Conservation (phyloP, 2,888 invertebrate species). For the Cataglyphis livida region DNA sequence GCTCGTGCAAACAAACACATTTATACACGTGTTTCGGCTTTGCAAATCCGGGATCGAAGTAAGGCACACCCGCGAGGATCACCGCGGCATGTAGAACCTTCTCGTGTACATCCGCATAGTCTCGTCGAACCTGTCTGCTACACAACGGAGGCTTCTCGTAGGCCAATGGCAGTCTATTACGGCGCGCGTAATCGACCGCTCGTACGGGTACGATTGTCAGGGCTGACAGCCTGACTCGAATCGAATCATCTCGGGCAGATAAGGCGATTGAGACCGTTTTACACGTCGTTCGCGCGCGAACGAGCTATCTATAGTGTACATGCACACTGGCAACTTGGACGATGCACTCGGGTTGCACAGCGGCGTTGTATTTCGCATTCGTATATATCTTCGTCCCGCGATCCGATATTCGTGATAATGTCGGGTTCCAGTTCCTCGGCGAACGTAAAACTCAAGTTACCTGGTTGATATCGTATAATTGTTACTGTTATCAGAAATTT, state of each 20-base stretch:
- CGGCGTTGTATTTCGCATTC: conserved; percentile 33
- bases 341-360: not conserved
- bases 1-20: conserved; percentile 23
- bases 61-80: conserved; percentile 32
- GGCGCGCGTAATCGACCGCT: conserved; percentile 68
- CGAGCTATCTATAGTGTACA: conserved; percentile 17
- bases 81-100: conserved; percentile 48
- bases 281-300: conserved; percentile 42
- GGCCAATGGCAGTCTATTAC: conserved; percentile 67
- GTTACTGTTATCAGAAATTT: not conserved
- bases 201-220: conserved; percentile 58
- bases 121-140: conserved; percentile 62
- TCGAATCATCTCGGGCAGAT: conserved; percentile 66
- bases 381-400: conserved; percentile 46
- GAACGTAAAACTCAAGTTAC: not conserved
- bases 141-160: conserved; percentile 66
- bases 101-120: conserved; percentile 62
- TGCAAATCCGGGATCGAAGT: conserved; percentile 64
- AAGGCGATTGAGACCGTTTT: conserved; percentile 63
- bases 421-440: not conserved
- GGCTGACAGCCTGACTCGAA: conserved; percentile 67
- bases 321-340: conserved; percentile 20
- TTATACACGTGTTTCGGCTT: conserved; percentile 62
- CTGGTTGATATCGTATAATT: not conserved
- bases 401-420: conserved; percentile 56